Base-by-base conservation (phyloP, 2,113 vertebrate genomes). In the Gorsachius goisagi region DNA sequence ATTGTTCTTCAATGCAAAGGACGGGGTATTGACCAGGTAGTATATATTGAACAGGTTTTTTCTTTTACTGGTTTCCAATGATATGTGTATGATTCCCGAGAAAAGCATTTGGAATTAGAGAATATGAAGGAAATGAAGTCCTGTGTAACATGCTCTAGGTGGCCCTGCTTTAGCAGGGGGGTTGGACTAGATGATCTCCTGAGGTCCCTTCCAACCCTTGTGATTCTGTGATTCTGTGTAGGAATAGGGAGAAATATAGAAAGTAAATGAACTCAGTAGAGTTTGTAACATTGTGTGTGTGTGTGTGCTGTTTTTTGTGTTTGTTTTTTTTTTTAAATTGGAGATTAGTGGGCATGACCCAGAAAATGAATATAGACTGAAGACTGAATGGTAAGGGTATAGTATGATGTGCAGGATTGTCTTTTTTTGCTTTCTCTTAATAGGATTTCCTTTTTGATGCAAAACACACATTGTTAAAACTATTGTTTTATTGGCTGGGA, bases 1-100 rank as follows among this genome's bases (percentile, higher is more conserved):
- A 99, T 99, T 96, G 98, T 99, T 95, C 98, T 99, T 85, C 99
- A 99, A 78, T 99, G 99, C 96, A 98, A 98, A 97, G 99, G 99
- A 85, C 95, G 99, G 92, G 99, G 99, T 49, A 99, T 99, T 47
- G 99, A 99, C 88, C 99, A 99, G 99, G 99, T 99, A 89, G 96
- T 59, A 5, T 3, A 66, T 18, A 28, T 17, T 67, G 60, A 85
- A 32, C 14, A 37, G 19, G 4, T 44, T 90, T 71, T 87, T 28
- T 67, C 66, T 86, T 93, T 56, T 75, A n/a, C 17, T 86, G 20
- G 23, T 86, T 80, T 85, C 64, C 56, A 60, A 1, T n/a, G 16
- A 37, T 53, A 20, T 1, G 0, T 30, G 3, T 19, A 12, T 39
- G 35, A 47, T 52, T 89, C 26, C 49, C 60, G 75, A 71, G 62